phyloP scores from a whole-genome alignment of 2,888 invertebrate species.

The Drosophila monieri region DNA sequence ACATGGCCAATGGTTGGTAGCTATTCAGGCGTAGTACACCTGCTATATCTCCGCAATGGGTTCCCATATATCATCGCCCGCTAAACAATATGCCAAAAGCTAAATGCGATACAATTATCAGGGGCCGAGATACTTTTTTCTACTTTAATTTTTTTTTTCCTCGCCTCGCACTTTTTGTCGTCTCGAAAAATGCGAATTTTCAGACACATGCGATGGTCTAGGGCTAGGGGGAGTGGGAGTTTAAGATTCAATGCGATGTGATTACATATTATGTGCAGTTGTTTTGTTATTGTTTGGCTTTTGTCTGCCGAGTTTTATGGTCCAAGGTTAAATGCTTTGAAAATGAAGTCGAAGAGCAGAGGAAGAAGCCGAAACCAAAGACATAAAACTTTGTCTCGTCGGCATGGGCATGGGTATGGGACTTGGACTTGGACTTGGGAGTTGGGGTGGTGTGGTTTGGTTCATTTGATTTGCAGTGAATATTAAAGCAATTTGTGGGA shows the following conservation, averaged over 20 bases:
- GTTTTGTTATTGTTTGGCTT: conserved; percentile 47
- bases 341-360: conserved; percentile 54
- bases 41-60: conserved; percentile 52
- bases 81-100: conserved; percentile 69
- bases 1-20: conserved; percentile 8
- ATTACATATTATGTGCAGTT: conserved; percentile 69
- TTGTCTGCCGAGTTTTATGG: conserved; percentile 72
- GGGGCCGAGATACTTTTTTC: conserved; percentile 43
- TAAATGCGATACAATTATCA: conserved; percentile 74
- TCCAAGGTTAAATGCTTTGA: conserved; percentile 77
- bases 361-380: conserved; percentile 19
- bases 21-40: conserved; percentile 44
- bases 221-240: conserved; percentile 8
- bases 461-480: conserved; percentile 81
- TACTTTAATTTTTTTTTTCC: conserved; percentile 4
- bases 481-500: conserved; percentile 80
- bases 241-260: conserved; percentile 76
- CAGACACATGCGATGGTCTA: conserved; percentile 59
- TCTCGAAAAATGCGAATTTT: conserved; percentile 71
- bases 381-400: conserved; percentile 60
- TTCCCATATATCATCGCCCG: conserved; percentile 53
- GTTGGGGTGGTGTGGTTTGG: conserved; percentile 18
- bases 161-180: conserved; percentile 27
- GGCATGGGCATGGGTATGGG: no score
- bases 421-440: conserved; percentile 11